Conservation (phyloP, 2,888 invertebrate species). For the Drosophila barbarae region DNA sequence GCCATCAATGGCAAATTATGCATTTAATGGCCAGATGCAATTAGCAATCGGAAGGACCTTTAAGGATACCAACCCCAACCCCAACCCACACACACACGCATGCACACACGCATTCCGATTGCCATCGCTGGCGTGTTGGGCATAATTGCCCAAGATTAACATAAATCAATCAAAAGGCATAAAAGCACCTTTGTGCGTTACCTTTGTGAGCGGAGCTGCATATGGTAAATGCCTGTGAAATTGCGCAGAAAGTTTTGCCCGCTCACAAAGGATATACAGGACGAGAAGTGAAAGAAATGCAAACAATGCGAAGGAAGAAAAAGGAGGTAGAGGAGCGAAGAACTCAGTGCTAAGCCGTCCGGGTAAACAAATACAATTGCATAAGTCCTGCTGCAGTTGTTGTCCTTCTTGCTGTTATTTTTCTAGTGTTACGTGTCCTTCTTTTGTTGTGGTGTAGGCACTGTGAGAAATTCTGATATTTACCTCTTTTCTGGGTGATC, state of each 20-base stretch:
- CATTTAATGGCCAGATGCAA: constrained; percentile 42
- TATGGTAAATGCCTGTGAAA: constrained; percentile 54
- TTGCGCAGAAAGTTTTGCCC: constrained; percentile 50
- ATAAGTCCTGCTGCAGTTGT: constrained; percentile 55
- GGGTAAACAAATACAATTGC: constrained; percentile 69
- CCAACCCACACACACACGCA: not conserved
- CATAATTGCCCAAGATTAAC: constrained; percentile 66
- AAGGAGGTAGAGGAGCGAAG: constrained; percentile 4
- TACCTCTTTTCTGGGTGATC: not conserved
- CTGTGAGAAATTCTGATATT: not conserved
- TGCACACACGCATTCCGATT: constrained; percentile 3
- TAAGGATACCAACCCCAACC: constrained; percentile 7
- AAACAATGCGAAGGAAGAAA: constrained; percentile 24
- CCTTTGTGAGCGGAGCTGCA: constrained; percentile 24
- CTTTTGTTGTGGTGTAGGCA: constrained; percentile 13
- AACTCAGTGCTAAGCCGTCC: constrained; percentile 33
- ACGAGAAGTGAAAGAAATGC: constrained; percentile 36
- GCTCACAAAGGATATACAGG: constrained; percentile 41
- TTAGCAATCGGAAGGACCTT: constrained; percentile 39
- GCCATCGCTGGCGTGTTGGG: constrained; percentile 51
- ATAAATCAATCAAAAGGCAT: constrained; percentile 63
- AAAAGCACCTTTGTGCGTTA: constrained; percentile 29
- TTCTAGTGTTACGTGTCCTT: constrained; percentile 31
- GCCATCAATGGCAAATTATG: constrained; percentile 43
- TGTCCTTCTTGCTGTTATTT: constrained; percentile 36